These are phyloP conservation scores for Pectinophora gossypiella DNA, from an alignment of 1,140 invertebrate species.

Conservation along the genomic window DNA sequence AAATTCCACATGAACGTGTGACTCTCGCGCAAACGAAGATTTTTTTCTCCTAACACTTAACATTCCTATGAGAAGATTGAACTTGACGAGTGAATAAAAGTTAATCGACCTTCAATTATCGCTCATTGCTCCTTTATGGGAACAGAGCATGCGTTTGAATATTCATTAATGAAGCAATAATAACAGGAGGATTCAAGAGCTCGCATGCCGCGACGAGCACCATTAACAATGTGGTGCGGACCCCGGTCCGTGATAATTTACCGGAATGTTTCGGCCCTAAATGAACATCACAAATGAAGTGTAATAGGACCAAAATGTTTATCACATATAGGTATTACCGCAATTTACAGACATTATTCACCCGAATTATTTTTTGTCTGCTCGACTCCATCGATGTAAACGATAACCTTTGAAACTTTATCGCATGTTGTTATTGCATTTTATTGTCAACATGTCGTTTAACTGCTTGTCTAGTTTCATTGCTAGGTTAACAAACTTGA, in stretches of 20 bases:
- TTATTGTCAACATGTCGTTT: too few species aligned
- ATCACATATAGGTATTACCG: neutral
- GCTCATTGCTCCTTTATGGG: slow-evolving; percentile 6
- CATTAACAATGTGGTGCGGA: slow-evolving; percentile 19
- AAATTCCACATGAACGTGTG: slow-evolving; percentile 12
- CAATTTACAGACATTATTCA: neutral
- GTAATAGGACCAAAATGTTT: neutral
- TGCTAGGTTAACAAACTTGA: slow-evolving; percentile 25
- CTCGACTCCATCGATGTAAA: neutral
- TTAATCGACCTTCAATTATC: slow-evolving; percentile 30
- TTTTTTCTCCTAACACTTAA: slow-evolving; percentile 27
- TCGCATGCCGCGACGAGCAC: slow-evolving; percentile 13
- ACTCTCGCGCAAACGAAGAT: slow-evolving; percentile 16
- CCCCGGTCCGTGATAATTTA: slow-evolving; percentile 19
- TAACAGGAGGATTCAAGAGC: slow-evolving; percentile 17
- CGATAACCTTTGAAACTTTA: neutral
- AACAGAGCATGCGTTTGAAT: slow-evolving; percentile 26
- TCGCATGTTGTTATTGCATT: neutral
- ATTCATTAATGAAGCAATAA: slow-evolving; percentile 32
- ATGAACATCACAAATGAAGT: slow-evolving; percentile 1
- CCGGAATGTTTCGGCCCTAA: slow-evolving; percentile 12
- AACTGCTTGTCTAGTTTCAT: too few species aligned
- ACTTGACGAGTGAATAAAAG: slow-evolving; percentile 25
- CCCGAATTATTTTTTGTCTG: too few species aligned
- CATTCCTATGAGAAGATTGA: slow-evolving; percentile 22